Evolutionary conservation across 2,888 invertebrate species (phyloP), one percentile per base, ranked within the genome.

Genomic region (Melieria omissa): DNA sequence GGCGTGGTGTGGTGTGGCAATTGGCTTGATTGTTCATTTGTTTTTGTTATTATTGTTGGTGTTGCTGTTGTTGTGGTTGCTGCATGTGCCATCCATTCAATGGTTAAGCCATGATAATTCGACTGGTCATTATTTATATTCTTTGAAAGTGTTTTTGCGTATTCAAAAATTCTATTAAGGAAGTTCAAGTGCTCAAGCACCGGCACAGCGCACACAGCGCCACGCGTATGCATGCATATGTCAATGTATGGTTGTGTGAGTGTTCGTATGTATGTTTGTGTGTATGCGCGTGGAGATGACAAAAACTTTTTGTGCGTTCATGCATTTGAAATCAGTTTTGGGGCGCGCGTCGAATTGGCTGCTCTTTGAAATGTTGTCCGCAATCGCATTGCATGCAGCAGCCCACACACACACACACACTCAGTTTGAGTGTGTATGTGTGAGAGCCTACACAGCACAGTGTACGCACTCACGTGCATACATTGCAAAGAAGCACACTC

Each of bases 121-220:
- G 80, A 83, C 80, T 83, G 79, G 83, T 81, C 85, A 85, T 85
- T 85, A 85, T 85, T 85, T 84, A 85, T 85, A 84, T 85, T 83
- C 85, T 83, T 82, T 80, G 80, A 82, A 81, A 83, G 83, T 83
- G 84, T 82, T 84, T 81, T 81, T 82, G 79, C 76, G 83, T 85
- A 83, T 84, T 85, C 83, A 83, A 85, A 85, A 84, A 85, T 85
- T 85, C 83, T 85, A 85, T 85, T 84, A 85, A 84, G 84, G 81
- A 83, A 82, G 78, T 80, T 80, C 78, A 79, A 80, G 78, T 77
- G 70, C 74, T 64, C 70, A 73, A 77, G 76, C 75, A 71, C 60
- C 75, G 73, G 54, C 68, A 42, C 4, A 45, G n/a, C 46, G 12
- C 12, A 5, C 5, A 12, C 41, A 41, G 12, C 52, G 54, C 46